Evolutionary conservation across 1,140 invertebrate species (phyloP).

Genomic region (Heterodera carotae): DNA sequence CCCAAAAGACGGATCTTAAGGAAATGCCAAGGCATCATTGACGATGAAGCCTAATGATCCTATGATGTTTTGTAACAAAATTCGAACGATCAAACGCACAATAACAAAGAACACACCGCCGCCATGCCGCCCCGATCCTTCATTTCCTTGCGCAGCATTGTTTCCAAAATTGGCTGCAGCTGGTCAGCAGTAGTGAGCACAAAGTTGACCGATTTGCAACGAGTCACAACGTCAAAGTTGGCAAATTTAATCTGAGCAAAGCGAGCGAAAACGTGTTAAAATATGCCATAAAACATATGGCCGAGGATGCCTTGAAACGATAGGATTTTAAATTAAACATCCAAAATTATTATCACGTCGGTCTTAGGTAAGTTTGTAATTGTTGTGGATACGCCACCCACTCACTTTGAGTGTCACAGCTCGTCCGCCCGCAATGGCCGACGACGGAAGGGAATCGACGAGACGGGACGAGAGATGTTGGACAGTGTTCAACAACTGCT

Average conservation of each 20-base stretch:
- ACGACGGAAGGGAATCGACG: conserved; percentile 12
- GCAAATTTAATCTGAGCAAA: conserved; percentile 19
- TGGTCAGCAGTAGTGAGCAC: conserved; percentile 14
- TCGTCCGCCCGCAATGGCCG: conserved; percentile 27
- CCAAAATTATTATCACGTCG: too few relatives aligned
- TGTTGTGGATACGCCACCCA: neutral
- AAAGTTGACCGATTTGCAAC: conserved; percentile 33
- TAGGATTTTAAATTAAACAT: too few relatives aligned
- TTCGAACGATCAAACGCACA: neutral
- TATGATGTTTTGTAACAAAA: neutral
- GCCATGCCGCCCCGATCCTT: neutral
- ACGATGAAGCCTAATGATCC: neutral
- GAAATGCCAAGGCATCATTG: too few relatives aligned
- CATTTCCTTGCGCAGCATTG: conserved; percentile 26
- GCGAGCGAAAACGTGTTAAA: neutral
- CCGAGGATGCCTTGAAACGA: too few relatives aligned
- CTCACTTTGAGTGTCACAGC: conserved; percentile 32
- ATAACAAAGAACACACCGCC: conserved; percentile 8
- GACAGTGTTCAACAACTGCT: neutral
- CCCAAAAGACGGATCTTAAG: conserved; percentile 23
- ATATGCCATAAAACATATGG: neutral
- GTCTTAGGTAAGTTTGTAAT: too few relatives aligned
- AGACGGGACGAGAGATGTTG: conserved; percentile 12
- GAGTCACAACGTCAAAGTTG: conserved; percentile 18
- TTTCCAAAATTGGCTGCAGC: conserved; percentile 21